phyloP scores from a whole-genome alignment of 1,140 invertebrate species.

The Danaus plexippus region DNA sequence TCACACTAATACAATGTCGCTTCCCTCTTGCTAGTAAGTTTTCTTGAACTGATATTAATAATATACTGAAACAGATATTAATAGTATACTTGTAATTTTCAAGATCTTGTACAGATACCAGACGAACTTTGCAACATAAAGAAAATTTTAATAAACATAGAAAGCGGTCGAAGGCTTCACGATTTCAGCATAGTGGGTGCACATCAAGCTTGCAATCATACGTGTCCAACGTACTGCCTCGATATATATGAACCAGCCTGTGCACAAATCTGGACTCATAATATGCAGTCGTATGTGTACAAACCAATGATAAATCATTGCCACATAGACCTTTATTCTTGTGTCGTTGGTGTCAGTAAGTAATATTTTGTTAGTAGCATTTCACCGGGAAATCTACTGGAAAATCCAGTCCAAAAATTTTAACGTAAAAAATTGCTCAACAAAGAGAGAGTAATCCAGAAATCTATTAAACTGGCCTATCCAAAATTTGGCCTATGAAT shows the following conservation, averaged over 20 bases:
- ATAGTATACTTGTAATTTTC: constrained; percentile 10
- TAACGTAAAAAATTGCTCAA: no score
- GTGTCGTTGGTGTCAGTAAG: constrained; percentile 51
- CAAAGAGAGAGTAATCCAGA: no score
- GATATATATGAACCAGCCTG: constrained; percentile 54
- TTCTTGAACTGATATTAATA: neutral
- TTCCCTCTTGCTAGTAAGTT: constrained; percentile 20
- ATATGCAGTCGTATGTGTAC: constrained; percentile 27
- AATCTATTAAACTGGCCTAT: no score
- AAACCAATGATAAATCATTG: constrained; percentile 58
- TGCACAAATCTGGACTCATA: constrained; percentile 42
- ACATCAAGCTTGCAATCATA: constrained; percentile 52
- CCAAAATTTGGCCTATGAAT: no score
- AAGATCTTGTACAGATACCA: constrained; percentile 34
- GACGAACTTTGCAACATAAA: constrained; percentile 32
- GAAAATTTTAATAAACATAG: neutral
- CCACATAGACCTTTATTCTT: constrained; percentile 55
- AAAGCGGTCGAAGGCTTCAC: constrained; percentile 27
- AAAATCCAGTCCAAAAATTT: neutral
- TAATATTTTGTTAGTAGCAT: constrained; percentile 14
- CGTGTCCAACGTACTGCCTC: constrained; percentile 50
- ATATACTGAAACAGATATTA: neutral
- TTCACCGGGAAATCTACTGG: neutral
- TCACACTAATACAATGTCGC: constrained; percentile 37
- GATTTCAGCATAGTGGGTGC: constrained; percentile 49